These are phyloP conservation scores for Chelonia mydas DNA, from an alignment of 2,797 vertebrate genomes.

Conservation along the genomic window DNA sequence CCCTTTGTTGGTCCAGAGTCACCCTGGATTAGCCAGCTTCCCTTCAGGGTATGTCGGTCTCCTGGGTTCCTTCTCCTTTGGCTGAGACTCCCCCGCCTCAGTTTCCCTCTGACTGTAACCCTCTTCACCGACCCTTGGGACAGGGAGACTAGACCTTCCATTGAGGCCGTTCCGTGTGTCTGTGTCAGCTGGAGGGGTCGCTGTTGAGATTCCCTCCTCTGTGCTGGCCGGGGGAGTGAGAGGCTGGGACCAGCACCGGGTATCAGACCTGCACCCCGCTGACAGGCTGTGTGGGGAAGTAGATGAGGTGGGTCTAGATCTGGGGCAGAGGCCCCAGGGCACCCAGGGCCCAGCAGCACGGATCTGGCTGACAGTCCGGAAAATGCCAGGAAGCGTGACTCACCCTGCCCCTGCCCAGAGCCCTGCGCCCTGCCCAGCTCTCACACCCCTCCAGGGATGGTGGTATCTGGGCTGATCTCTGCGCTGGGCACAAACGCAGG, in stretches of 20 bases:
- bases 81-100: background rate
- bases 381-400: background rate
- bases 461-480: background rate
- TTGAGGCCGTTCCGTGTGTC: no score
- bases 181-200: fast-evolving
- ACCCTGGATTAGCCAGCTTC: background rate
- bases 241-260: background rate
- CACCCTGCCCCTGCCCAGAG: background rate
- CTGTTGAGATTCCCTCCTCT: background rate
- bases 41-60: background rate
- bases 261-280: background rate
- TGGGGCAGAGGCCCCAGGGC: fast-evolving
- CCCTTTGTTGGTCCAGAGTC: background rate
- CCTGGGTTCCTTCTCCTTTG: background rate
- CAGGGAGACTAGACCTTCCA: background rate
- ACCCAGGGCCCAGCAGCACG: fast-evolving
- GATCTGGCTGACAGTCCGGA: background rate
- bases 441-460: fast-evolving
- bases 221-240: background rate
- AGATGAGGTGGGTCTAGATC: background rate
- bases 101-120: background rate
- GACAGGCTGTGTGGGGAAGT: fast-evolving
- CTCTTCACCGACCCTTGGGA: background rate
- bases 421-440: fast-evolving
- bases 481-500: fast-evolving